Conservation (phyloP, 2,888 invertebrate species). For the Hemithea aestivaria region DNA sequence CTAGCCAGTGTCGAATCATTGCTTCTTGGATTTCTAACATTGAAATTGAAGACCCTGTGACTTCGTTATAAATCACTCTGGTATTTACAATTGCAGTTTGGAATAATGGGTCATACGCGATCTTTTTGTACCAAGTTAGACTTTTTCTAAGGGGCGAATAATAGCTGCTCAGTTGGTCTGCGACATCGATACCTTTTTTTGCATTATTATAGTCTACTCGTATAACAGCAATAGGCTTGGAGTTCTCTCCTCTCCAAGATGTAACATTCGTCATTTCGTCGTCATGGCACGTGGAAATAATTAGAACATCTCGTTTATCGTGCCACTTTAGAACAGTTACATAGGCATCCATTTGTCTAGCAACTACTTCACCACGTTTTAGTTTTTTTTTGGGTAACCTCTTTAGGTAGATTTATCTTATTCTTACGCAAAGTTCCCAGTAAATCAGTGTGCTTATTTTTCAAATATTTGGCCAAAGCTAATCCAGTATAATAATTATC, state of each 20-base stretch:
- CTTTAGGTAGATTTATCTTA: constrained; percentile 16
- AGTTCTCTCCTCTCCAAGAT: constrained; percentile 3
- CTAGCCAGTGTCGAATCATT: no score
- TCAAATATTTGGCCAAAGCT: constrained; percentile 9
- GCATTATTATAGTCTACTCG: constrained; percentile 4
- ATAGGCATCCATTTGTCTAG: constrained; percentile 11
- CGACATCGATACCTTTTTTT: constrained; percentile 1
- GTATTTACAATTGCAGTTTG: constrained; percentile 1
- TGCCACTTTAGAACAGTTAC: constrained; percentile 18
- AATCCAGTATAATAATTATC: constrained; percentile 18
- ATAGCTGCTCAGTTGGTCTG: constrained; percentile 7
- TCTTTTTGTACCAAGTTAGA: constrained; percentile 5
- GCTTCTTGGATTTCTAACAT: no score
- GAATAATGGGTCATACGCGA: constrained; percentile 2
- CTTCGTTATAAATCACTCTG: not conserved
- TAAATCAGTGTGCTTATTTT: constrained; percentile 13
- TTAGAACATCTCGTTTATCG: constrained; percentile 16
- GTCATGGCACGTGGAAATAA: constrained; percentile 20
- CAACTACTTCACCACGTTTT: constrained; percentile 15
- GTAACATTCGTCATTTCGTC: constrained; percentile 6
- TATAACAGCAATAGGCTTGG: constrained; percentile 2
- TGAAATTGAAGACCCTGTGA: no score
- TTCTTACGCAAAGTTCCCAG: constrained; percentile 21
- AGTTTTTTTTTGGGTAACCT: constrained; percentile 19
- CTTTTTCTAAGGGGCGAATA: constrained; percentile 1